Percentiles rank a stretch among this genome's conserved stretches.
phyloP scores from a whole-genome alignment of 2,113 vertebrate genomes.

The Chaetorhynchus papuensis region DNA sequence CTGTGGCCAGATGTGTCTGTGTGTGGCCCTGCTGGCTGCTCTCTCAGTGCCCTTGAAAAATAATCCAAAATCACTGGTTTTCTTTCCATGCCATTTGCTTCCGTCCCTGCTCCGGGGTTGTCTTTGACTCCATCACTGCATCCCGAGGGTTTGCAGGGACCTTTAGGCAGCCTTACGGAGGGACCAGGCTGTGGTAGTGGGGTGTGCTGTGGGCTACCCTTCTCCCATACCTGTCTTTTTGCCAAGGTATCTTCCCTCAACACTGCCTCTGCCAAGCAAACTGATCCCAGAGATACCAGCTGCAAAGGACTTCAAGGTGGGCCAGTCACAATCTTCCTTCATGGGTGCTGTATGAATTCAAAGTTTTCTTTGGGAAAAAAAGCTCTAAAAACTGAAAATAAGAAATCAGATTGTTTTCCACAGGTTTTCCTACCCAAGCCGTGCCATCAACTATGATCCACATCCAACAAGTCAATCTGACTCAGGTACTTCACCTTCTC shows the following conservation, averaged over 20 bases:
- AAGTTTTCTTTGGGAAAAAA: not conserved
- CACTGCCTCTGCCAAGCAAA: not conserved
- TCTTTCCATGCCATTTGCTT: not conserved
- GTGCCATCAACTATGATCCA: not conserved
- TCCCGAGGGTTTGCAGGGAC: not conserved
- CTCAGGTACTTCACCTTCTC: not conserved
- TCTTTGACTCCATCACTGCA: not conserved
- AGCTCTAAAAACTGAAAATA: not conserved
- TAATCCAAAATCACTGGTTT: not conserved
- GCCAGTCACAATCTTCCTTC: not conserved
- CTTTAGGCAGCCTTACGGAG: not conserved
- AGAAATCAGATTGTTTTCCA: not conserved
- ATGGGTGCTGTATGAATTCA: not conserved
- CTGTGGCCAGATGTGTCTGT: not conserved
- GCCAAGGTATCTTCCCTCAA: not conserved
- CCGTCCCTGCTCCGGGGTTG: rapidly evolving
- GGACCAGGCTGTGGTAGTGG: not conserved
- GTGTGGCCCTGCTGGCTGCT: not conserved
- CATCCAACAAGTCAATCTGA: not conserved
- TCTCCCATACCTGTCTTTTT: not conserved
- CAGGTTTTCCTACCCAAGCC: not conserved
- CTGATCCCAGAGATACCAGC: not conserved
- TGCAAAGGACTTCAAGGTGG: not conserved
- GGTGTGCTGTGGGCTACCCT: not conserved
- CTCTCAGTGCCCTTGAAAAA: not conserved